A percentile compares a stretch with the other conserved stretches of the same genome.
Evolutionary conservation across 2,113 vertebrate genomes (phyloP).

Genomic region (Chionodraco myersi): DNA sequence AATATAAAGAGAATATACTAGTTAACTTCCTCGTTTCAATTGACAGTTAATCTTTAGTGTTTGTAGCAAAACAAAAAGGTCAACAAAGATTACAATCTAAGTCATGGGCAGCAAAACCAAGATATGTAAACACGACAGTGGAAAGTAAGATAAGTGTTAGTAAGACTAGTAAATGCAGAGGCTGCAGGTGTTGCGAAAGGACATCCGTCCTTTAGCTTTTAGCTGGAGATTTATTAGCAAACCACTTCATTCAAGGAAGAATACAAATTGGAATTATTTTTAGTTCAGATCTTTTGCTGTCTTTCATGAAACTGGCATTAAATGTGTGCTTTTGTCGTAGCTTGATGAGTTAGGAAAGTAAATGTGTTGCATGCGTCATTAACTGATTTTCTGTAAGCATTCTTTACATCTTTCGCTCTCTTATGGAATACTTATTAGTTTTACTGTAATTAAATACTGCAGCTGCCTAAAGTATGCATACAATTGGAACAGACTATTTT

Average conservation of each 20-base stretch:
- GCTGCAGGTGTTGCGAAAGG: background rate
- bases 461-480: too few relatives aligned
- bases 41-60: background rate
- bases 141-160: background rate
- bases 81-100: background rate
- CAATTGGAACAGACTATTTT: too few relatives aligned
- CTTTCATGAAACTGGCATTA: background rate
- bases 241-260: too few relatives aligned
- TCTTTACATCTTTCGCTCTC: background rate
- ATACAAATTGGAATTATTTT: background rate
- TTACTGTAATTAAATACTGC: too few relatives aligned
- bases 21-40: conserved; percentile 3
- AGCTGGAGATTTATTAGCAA: background rate
- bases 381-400: background rate
- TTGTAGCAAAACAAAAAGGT: background rate
- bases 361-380: background rate
- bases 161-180: background rate
- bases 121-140: too few relatives aligned
- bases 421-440: too few relatives aligned
- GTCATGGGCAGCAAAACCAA: background rate
- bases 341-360: background rate
- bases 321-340: background rate
- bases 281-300: background rate
- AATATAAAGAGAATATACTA: background rate
- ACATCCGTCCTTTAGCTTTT: background rate